A percentile compares a stretch with the other conserved stretches of the same genome.
Conservation (phyloP, 2,113 vertebrate species). For the Oostethus manadensis region DNA sequence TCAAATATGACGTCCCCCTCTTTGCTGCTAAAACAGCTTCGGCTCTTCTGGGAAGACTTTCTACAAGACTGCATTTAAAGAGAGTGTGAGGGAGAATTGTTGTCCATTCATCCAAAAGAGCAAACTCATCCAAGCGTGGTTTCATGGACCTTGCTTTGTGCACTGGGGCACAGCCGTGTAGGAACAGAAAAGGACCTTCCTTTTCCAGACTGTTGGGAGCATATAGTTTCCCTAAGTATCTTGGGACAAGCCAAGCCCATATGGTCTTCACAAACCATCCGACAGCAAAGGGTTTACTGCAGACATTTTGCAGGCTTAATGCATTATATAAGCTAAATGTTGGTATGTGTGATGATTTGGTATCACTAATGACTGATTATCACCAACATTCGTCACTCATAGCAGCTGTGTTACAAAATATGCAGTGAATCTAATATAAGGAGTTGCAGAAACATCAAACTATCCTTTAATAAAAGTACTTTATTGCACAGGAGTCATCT, state of each 20-base stretch:
- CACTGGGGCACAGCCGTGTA: background rate
- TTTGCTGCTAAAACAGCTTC: background rate
- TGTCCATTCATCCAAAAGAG: background rate
- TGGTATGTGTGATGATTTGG: background rate
- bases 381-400: background rate
- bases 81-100: background rate
- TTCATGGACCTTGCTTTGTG: background rate
- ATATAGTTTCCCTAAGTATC: background rate
- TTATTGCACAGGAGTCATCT: conserved; percentile 5
- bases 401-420: background rate
- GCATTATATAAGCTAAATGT: too few species aligned
- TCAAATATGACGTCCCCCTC: background rate
- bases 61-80: background rate
- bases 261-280: background rate
- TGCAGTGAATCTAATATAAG: background rate
- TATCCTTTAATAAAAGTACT: background rate
- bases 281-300: too few species aligned
- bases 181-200: background rate
- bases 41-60: background rate
- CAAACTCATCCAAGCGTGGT: background rate
- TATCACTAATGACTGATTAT: background rate
- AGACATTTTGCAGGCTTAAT: too few species aligned
- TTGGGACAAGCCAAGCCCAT: background rate
- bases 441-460: background rate
- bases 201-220: too few species aligned